Evolutionary conservation across 2,113 vertebrate species (phyloP).

Genomic region (Cochlearius cochlearius): DNA sequence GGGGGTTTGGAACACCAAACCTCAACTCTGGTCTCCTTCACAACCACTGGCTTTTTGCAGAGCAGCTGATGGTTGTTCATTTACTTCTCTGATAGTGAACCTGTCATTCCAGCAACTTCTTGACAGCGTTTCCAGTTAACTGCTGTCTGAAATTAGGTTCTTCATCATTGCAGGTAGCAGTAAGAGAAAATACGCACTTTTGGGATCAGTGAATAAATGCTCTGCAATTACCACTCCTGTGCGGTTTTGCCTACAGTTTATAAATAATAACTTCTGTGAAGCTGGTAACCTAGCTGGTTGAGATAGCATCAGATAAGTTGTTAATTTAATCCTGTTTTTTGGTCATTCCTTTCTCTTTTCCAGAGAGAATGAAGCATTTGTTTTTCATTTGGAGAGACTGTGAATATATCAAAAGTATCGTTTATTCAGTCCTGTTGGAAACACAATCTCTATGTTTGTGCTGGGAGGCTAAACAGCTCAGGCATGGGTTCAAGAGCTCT

Average conservation of each 20-base stretch:
- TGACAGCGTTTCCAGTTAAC: background rate
- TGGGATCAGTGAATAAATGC: background rate
- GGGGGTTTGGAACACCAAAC: background rate
- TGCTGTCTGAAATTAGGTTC: background rate
- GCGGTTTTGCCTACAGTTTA: background rate
- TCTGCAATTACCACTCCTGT: background rate
- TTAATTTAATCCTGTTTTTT: background rate
- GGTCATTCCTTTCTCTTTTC: background rate
- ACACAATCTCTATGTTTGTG: background rate
- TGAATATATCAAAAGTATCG: background rate
- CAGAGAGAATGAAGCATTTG: background rate
- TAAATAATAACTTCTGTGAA: background rate
- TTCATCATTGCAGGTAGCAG: background rate
- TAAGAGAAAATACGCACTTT: background rate
- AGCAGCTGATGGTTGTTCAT: background rate
- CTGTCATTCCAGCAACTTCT: background rate
- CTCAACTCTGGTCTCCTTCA: background rate
- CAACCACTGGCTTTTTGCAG: background rate
- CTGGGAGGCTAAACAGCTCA: background rate
- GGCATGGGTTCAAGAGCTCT: background rate
- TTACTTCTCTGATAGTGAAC: background rate
- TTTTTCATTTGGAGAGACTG: background rate
- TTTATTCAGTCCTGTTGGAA: background rate
- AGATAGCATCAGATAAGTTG: background rate
- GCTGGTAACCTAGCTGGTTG: background rate